phyloP scores from a whole-genome alignment of 1,140 invertebrate genomes.

The Drosophila nasuta region DNA sequence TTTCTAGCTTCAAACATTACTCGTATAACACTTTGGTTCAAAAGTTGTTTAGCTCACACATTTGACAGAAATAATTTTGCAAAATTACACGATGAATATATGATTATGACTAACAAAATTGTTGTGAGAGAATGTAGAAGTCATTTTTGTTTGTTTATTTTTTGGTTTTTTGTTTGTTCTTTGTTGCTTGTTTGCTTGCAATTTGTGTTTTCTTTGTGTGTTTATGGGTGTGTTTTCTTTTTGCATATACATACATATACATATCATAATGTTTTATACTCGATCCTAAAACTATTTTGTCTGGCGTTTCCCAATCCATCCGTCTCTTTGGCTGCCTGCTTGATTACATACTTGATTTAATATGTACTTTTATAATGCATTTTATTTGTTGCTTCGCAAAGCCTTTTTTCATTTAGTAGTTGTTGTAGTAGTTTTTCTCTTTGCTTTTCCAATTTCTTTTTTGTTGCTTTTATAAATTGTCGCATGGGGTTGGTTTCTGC shows the following conservation, averaged over 20 bases:
- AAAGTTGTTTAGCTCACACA: slow-evolving; percentile 54
- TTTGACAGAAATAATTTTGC: slow-evolving; percentile 55
- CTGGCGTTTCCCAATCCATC: slow-evolving; percentile 56
- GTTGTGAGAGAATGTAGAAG: slow-evolving; percentile 77
- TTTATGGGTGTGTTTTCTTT: slow-evolving; percentile 18
- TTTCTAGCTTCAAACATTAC: slow-evolving; percentile 28
- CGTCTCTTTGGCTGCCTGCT: slow-evolving; percentile 57
- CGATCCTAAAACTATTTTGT: slow-evolving; percentile 70
- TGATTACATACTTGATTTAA: slow-evolving; percentile 53
- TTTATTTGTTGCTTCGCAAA: slow-evolving; percentile 62
- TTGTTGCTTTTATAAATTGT: slow-evolving; percentile 46
- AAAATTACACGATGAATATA: slow-evolving; percentile 76
- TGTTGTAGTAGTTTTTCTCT: slow-evolving; percentile 44
- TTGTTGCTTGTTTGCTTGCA: slow-evolving; percentile 34
- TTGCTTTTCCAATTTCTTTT: slow-evolving; percentile 20
- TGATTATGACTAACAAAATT: slow-evolving; percentile 75
- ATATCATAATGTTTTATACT: slow-evolving; percentile 48
- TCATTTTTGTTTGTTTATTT: slow-evolving; percentile 54
- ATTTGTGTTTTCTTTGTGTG: slow-evolving; percentile 62
- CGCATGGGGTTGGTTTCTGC: slow-evolving; percentile 44
- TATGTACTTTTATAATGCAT: slow-evolving; percentile 57
- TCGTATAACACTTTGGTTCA: slow-evolving; percentile 31
- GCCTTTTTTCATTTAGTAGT: slow-evolving; percentile 36
- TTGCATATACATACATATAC: slow-evolving; percentile 35
- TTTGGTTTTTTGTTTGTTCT: slow-evolving; percentile 48